phyloP scores from a whole-genome alignment of 2,888 invertebrate species.

The Enoplolaimus lenunculus region DNA sequence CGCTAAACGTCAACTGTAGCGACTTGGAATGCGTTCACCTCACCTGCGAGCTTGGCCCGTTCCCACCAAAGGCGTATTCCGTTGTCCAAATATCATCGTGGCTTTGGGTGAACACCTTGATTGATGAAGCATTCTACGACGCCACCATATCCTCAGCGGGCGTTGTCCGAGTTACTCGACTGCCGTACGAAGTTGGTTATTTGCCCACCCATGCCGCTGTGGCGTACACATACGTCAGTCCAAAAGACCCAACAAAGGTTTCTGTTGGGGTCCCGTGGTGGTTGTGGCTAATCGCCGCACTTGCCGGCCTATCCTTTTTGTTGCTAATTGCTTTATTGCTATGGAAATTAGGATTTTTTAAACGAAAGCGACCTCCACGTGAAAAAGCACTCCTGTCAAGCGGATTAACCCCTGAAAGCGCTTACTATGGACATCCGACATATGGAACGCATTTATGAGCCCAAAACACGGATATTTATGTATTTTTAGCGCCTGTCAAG shows the following conservation, averaged over 20 bases:
- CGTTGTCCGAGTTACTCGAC: constrained; percentile 32
- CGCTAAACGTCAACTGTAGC: constrained; percentile 34
- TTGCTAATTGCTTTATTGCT: constrained; percentile 32
- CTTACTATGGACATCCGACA: constrained; percentile 1
- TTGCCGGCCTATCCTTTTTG: constrained; percentile 33
- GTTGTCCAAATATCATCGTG: constrained; percentile 58
- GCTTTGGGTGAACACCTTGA: constrained; percentile 64
- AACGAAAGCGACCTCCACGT: constrained; percentile 35
- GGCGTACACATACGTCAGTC: constrained; percentile 35
- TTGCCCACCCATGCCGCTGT: constrained; percentile 3
- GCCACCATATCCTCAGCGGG: constrained; percentile 35
- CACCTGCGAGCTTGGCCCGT: constrained; percentile 58
- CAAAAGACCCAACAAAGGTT: constrained; percentile 29
- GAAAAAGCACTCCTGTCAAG: constrained; percentile 24
- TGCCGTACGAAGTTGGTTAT: constrained; percentile 23
- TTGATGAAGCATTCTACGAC: constrained; percentile 48
- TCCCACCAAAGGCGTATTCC: constrained; percentile 59
- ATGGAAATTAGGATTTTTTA: constrained; percentile 40
- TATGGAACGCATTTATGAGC: constrained; percentile 13
- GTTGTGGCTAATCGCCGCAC: constrained; percentile 30
- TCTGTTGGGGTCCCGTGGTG: constrained; percentile 34
- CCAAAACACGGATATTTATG: no score
- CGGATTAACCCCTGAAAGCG: not conserved
- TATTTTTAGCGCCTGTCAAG: no score
- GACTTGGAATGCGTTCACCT: constrained; percentile 60